Base-by-base conservation (phyloP, 2,888 invertebrate species). In the Venustoraphidia nigricollis region DNA sequence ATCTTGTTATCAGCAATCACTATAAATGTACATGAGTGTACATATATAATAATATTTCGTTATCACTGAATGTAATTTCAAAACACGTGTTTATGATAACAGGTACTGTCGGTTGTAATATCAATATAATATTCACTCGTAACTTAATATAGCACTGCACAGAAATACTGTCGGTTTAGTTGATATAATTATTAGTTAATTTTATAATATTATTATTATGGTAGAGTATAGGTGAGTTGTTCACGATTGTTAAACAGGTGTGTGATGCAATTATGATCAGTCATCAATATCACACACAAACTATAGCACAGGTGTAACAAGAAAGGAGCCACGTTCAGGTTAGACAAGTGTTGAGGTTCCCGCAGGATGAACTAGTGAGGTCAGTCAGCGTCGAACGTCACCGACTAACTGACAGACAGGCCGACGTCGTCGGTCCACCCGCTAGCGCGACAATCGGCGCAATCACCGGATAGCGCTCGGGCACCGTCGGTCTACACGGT, bases 351-450 rank as follows among this genome's bases (percentile, higher is more conserved):
- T 36, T n/a, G 38, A 37, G 13, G 37, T 27, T 14, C 10, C 14
- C 13, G 35, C 35, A 45, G 27, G 27, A 36, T 34, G 38, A 41
- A 37, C 41, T 42, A 41, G 27, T 34, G 41, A 48, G 50, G 47
- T 50, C 50, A 50, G 47, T 41, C 38, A 40, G 38, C 34, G 41
- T 47, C 50, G 46, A 51, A 43, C 49, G 47, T 45, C 50, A 51
- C 49, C 49, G 47, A 66, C 67, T 67, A 65, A 66, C 61, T 67
- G 67, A 67, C 62, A 66, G 66, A 66, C 66, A 66, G 63, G 14
- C 49, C 17, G 45, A 46, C 48, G 47, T 47, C 49, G 49, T 45
- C 37, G 46, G 41, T 47, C 43, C 45, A 44, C 37, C 50, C 50
- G 47, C 46, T 37, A 39, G 42, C 49, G 44, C 49, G 42, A 52